phyloP scores from a whole-genome alignment of 2,888 invertebrate species.

The Axea sp. region DNA sequence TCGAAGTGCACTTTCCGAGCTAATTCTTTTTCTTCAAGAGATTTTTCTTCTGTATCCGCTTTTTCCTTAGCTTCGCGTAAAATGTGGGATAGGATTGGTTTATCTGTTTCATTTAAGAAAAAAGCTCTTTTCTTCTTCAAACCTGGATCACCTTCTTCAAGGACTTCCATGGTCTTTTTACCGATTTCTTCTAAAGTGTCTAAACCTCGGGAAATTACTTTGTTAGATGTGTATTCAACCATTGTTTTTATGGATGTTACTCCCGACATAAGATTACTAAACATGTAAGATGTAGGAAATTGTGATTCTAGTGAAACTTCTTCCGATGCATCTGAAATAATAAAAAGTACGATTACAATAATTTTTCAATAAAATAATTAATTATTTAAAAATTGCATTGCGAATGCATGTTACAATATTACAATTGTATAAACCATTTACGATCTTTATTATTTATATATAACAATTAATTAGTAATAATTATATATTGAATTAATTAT shows the following conservation, averaged over 20 bases:
- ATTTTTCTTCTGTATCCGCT: conserved; percentile 83
- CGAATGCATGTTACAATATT: too few relatives aligned
- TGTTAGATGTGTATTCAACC: conserved; percentile 85
- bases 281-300: conserved; percentile 80
- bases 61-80: conserved; percentile 87
- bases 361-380: too few relatives aligned
- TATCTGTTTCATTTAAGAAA: conserved; percentile 82
- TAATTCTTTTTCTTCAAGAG: conserved; percentile 78
- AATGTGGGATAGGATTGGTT: conserved; percentile 84
- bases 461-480: too few relatives aligned
- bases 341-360: too few relatives aligned
- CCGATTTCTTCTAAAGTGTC: conserved; percentile 96
- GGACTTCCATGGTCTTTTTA: conserved; percentile 81
- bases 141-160: conserved; percentile 95
- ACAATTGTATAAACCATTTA: too few relatives aligned
- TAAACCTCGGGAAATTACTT: conserved; percentile 87
- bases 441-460: too few relatives aligned
- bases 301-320: conserved; percentile 58
- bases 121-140: conserved; percentile 88
- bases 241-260: conserved; percentile 84
- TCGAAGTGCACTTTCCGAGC: conserved; percentile 85
- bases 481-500: too few relatives aligned
- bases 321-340: conserved; percentile 29
- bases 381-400: too few relatives aligned
- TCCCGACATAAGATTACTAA: conserved; percentile 84